A percentile compares a stretch with the other conserved stretches of the same genome.
These are phyloP conservation scores for Stichopus horrens DNA, from an alignment of 53 echinoderm and acorn worm species.

Conservation along the genomic window DNA sequence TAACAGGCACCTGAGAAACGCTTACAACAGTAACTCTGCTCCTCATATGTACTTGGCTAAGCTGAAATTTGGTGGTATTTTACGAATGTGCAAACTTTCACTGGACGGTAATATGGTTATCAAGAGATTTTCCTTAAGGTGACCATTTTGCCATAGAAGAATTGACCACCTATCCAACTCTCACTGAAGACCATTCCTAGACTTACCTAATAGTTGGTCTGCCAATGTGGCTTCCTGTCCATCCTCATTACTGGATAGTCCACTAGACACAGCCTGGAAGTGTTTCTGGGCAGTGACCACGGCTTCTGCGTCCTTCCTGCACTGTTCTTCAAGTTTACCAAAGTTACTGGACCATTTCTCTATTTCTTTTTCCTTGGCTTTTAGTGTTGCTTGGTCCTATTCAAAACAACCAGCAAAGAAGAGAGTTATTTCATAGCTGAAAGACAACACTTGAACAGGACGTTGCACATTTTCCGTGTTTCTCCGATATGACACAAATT, in stretches of 20 bases:
- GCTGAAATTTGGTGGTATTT: too few species aligned
- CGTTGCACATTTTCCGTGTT: too few species aligned
- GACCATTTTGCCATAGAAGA: too few species aligned
- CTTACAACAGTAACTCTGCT: too few species aligned
- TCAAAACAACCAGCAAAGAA: not conserved
- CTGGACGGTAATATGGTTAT: too few species aligned
- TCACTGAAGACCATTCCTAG: not conserved
- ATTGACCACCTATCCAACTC: not conserved
- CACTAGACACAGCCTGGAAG: slow-evolving; percentile 91
- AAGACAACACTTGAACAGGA: too few species aligned
- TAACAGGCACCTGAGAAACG: too few species aligned
- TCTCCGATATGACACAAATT: too few species aligned
- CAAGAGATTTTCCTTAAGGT: too few species aligned
- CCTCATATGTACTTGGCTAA: too few species aligned
- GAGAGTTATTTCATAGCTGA: too few species aligned
- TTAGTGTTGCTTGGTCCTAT: slow-evolving; percentile 90
- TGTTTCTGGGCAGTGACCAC: slow-evolving; percentile 90
- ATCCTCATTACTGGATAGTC: slow-evolving; percentile 92
- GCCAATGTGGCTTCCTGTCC: slow-evolving; percentile 92
- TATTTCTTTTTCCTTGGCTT: slow-evolving; percentile 89
- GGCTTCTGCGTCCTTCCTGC: slow-evolving; percentile 68
- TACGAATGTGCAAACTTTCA: too few species aligned
- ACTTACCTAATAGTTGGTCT: slow-evolving; percentile 89
- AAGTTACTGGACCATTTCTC: slow-evolving; percentile 77
- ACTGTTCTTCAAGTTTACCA: slow-evolving; percentile 74